These are phyloP conservation scores for pig (Sus scrofa) DNA, from an alignment of 2,113 vertebrate species.

Conservation along the genomic window T2T-Sscrofa CM000812.6:146382501-146383000, in stretches of 20 bases:
- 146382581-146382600: neutral
- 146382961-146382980: neutral
- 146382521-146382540: neutral
- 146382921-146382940: neutral
- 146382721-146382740: neutral
- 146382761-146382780: neutral
- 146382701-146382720: slow-evolving; percentile 3
- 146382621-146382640: neutral
- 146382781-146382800: neutral
- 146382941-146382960: neutral
- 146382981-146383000: neutral
- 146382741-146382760: neutral
- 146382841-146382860: neutral
- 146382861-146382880: neutral
- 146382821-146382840: neutral
- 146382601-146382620: neutral
- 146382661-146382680: neutral
- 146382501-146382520: neutral
- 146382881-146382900: neutral
- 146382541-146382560: neutral
- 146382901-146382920: neutral
- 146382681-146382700: slow-evolving; percentile 13
- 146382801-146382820: neutral
- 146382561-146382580: neutral
- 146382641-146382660: neutral